Base-by-base conservation (phyloP, 2,113 vertebrate genomes). In the Pelecanoides urinatrix region DNA sequence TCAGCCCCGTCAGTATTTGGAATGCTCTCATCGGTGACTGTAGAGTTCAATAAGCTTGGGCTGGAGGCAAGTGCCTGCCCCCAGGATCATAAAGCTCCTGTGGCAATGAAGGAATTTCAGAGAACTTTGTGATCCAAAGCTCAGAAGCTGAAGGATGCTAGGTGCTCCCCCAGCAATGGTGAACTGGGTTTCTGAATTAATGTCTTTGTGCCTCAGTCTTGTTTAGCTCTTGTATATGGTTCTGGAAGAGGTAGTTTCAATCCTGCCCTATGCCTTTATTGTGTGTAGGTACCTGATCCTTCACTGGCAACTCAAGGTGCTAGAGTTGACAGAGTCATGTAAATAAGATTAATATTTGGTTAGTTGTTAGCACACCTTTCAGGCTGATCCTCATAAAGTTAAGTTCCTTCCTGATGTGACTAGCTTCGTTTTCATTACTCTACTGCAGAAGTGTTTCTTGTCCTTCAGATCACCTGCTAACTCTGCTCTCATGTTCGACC, bases 1-100 rank as follows among this genome's bases (percentile, higher is more conserved):
- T 88, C 49, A 65, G 11, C 13, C 30, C 30, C 0, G 0, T 65
- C 44, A 13, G n/a, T n/a, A n/a, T n/a, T n/a, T n/a, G n/a, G n/a
- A n/a, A n/a, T n/a, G n/a, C n/a, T n/a, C n/a, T n/a, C n/a, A n/a
- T n/a, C n/a, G n/a, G n/a, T n/a, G 15, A 53, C 62, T 86, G 53
- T 40, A 49, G 8, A 76, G 19, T 66, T 79, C 82, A 62, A 0
- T 44, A 12, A 88, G n/a, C 7, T 55, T 40, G 3, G 32, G 26
- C n/a, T 76, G 22, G 15, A 70, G 32, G n/a, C 49, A 70, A 26
- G 12, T 38, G 18, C 12, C 63, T 74, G 32, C 7, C 10, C 9
- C 18, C 27, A 82, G 40, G 14, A 73, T 38, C 4, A 0, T 45
- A 70, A 72, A 86, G 20, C 8, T 92, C 25, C 29, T 73, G 25